Percentiles rank a stretch among this genome's conserved stretches.
These are phyloP conservation scores for Xylocopa sonorina DNA, from an alignment of 1,140 invertebrate species.

Conservation along the genomic window DNA sequence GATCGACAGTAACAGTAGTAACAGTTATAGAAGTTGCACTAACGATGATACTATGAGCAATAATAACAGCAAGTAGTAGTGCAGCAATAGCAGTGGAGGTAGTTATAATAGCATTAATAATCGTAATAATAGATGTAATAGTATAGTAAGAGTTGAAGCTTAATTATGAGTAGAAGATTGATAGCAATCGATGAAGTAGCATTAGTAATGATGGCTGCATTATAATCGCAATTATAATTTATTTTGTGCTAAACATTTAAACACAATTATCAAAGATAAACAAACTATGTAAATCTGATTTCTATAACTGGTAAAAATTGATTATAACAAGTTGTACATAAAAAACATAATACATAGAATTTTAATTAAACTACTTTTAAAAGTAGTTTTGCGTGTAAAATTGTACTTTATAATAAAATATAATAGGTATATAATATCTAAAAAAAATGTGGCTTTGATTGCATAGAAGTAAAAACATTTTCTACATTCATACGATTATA, in stretches of 20 bases:
- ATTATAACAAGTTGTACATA: slow-evolving; percentile 23
- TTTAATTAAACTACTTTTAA: slow-evolving; percentile 20
- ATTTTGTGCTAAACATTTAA: slow-evolving; percentile 29
- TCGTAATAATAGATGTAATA: slow-evolving; percentile 47
- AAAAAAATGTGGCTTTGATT: slow-evolving; percentile 22
- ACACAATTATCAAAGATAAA: slow-evolving; percentile 25
- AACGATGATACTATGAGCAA: slow-evolving; percentile 57
- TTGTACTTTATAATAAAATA: slow-evolving; percentile 19
- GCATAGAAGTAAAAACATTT: slow-evolving; percentile 43
- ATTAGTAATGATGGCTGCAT: slow-evolving; percentile 28
- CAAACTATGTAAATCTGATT: slow-evolving; percentile 9
- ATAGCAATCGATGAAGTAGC: slow-evolving; percentile 41
- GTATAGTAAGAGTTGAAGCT: slow-evolving; percentile 42
- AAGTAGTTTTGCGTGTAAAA: slow-evolving; percentile 7
- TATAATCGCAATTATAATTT: slow-evolving; percentile 37
- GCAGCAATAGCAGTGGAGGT: slow-evolving; percentile 55
- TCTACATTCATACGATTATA: slow-evolving; percentile 25
- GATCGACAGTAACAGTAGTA: slow-evolving; percentile 53
- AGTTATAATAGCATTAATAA: slow-evolving; percentile 52
- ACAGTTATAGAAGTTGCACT: slow-evolving; percentile 63
- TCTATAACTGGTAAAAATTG: background rate
- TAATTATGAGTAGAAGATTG: slow-evolving; percentile 35
- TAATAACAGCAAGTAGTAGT: slow-evolving; percentile 60
- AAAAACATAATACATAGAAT: slow-evolving; percentile 40
- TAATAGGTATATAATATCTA: slow-evolving; percentile 8